These are phyloP conservation scores for Gryllus bimaculatus DNA, from an alignment of 1,140 invertebrate species.

Conservation along the genomic window DNA sequence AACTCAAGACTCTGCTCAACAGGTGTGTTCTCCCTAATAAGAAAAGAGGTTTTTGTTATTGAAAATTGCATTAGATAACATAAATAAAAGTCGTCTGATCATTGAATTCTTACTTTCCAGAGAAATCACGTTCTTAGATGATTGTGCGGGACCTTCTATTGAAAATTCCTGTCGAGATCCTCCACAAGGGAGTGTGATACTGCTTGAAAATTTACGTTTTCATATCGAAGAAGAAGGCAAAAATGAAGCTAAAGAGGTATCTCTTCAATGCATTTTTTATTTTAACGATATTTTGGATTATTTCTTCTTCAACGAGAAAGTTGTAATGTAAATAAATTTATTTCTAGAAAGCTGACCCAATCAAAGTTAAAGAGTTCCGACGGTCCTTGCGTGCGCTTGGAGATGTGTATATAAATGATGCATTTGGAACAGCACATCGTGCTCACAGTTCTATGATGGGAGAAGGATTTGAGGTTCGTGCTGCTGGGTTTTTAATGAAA, in stretches of 20 bases:
- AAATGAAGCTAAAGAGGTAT: slow-evolving; percentile 59
- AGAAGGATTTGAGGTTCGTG: slow-evolving; percentile 77
- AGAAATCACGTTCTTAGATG: slow-evolving; percentile 78
- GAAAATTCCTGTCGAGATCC: slow-evolving; percentile 86
- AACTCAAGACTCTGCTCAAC: slow-evolving; percentile 77
- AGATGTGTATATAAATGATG: slow-evolving; percentile 98
- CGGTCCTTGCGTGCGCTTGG: slow-evolving; percentile 87
- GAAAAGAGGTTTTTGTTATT: no score
- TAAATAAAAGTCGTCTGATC: no score
- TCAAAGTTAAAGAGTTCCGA: slow-evolving; percentile 75
- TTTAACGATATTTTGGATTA: neutral
- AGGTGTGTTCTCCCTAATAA: slow-evolving; percentile 40
- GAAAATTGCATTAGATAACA: no score
- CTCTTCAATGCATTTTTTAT: neutral
- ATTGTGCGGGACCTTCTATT: slow-evolving; percentile 89
- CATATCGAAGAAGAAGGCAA: slow-evolving; percentile 98
- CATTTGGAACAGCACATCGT: slow-evolving; percentile 98
- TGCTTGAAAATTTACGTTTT: slow-evolving; percentile 94
- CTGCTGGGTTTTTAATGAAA: slow-evolving; percentile 92
- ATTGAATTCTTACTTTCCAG: slow-evolving; percentile 35
- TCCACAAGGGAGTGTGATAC: slow-evolving; percentile 73
- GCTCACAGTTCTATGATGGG: slow-evolving; percentile 93
- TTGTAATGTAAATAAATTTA: no score
- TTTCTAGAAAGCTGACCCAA: slow-evolving; percentile 60
- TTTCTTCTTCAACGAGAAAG: no score